Evolutionary conservation across 2,113 vertebrate species (phyloP), one percentile per base, ranked within the genome.

Genomic region (Hystrix cristata): DNA sequence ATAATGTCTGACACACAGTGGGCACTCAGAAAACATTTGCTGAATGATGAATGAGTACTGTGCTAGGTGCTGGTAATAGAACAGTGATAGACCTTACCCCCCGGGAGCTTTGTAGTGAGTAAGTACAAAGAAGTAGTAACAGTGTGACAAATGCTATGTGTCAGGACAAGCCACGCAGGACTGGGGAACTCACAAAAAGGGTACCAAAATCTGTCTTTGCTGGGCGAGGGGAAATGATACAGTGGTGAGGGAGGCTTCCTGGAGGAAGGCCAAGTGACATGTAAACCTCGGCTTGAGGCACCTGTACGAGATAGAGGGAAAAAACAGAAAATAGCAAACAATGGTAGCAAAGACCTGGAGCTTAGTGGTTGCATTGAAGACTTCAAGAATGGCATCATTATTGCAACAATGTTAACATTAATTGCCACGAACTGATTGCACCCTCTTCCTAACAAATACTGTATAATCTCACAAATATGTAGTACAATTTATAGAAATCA

Each of bases 201-300:
- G 4, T 31, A 8, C 64, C n/a, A 34, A 16, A 1, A 48, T 83
- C 62, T 46, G 3, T 38, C 71, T 7, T 1, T 85, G 16, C 72
- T 83, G 59, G 53, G 3, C 62, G 29, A 46, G 46, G 18, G 2
- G 9, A 10, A 31, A 16, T 13, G 38, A 16, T 1, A 5, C 9
- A 81, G 14, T 57, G n/a, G 59, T 93, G 82, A 81, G 65, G 59
- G 71, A 90, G 71, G 62, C 90, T 91, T 96, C 60, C 78, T 79
- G 29, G 67, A 91, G 72, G 46, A 90, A 71, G 74, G 18, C 21
- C 60, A 67, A 25, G 19, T 59, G 60, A 43, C 10, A 8, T 0
- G 4, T 23, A 53, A 72, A 53, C 38, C 59, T 88, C 7, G 31
- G 10, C 38, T 3, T 59, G 69, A 85, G 64, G 7, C 12, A 14